Base-by-base conservation (phyloP, 2,888 invertebrate genomes). In the Acanthococcus lagerstroemiae region DNA sequence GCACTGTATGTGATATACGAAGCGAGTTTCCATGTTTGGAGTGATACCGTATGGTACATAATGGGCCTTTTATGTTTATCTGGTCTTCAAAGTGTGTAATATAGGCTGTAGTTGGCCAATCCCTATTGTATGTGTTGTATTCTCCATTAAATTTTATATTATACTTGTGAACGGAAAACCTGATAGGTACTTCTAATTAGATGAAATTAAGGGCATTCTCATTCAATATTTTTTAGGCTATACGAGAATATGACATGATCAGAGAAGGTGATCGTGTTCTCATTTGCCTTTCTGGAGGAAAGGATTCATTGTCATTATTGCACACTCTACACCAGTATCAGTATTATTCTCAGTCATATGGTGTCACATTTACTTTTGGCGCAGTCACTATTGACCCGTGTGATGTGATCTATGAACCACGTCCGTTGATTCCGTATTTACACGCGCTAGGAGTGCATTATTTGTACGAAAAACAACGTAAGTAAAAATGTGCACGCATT, bases 261-360 rank as follows among this genome's bases (percentile, higher is more conserved):
- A 80, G 83, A 61, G 83, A 89, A 70, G 88, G 88, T 2, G 93
- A 94, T 75, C 82, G 85, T 69, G 84, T 93, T 17, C 79, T 94
- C 73, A 84, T 93, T 15, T 92, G 93, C 74, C 78, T 94, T 52
- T 90, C 91, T 0, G 90, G 88, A 0, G 88, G 89, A 2, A 86
- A 87, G 70, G 86, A 89, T 73, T 92, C 92, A 0, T 77, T 93
- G n/a, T 86, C 88, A 1, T 78, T 94, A 9, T 78, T 94, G 0
- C 93, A 94, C 75, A 85, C 88, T 0, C 78, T 94, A 72, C 84
- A 87, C 65, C 91, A 93, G 74, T 90, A 90, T 76, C 88, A 89
- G 78, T 87, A 84, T 75, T 86, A 88, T 73, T 82, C 84, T 4
- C 79, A 83, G 66, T 82, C 84, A 1, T 85, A 88, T 75, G 90